Evolutionary conservation across 2,797 vertebrate genomes (phyloP).

Genomic region (Cheracebus regulus): DNA sequence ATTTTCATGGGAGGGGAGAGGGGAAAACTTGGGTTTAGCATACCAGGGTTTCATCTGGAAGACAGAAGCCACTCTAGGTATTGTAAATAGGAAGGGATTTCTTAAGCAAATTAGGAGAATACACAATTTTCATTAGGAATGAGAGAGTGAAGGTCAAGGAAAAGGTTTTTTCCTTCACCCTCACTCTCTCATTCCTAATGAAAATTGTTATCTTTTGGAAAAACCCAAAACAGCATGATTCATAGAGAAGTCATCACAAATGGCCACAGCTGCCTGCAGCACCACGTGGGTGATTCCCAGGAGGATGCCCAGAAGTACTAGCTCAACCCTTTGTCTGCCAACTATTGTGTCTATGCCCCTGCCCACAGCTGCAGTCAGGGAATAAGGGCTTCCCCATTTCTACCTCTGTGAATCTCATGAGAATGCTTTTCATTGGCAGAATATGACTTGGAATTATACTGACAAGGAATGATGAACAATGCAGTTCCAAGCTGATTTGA

Average conservation of each 20-base stretch:
- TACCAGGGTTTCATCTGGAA: neutral
- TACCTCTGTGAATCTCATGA: neutral
- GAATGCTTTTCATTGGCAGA: neutral
- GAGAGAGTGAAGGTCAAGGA: neutral
- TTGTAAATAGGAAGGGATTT: neutral
- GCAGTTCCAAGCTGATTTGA: neutral
- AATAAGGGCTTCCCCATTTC: neutral
- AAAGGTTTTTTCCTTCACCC: no score
- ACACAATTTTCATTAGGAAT: neutral
- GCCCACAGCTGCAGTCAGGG: neutral
- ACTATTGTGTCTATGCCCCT: neutral
- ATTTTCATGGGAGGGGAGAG: neutral
- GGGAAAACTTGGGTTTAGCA: neutral
- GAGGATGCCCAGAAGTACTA: neutral
- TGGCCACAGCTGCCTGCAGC: neutral
- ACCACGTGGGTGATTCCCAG: neutral
- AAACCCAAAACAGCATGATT: neutral
- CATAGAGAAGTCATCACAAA: neutral
- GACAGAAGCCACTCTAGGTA: neutral
- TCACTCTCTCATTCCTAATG: no score
- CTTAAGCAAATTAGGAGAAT: neutral
- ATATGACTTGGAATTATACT: neutral
- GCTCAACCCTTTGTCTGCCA: neutral
- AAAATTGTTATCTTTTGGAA: neutral
- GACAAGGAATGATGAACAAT: neutral